Base-by-base conservation (phyloP, 2,113 vertebrate genomes). In the Silurus glanis region DNA sequence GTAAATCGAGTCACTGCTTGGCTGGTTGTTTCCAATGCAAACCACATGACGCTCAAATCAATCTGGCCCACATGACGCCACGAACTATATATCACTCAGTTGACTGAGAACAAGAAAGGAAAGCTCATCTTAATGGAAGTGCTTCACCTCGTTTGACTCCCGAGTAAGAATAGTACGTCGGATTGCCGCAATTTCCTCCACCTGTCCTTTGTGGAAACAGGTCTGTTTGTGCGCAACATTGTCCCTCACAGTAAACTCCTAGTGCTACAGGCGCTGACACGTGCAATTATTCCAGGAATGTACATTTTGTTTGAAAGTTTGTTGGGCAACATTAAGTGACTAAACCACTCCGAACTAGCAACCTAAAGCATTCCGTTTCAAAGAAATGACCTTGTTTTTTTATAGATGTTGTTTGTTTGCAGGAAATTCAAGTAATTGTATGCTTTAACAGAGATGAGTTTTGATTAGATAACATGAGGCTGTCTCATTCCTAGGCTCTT, bases 241-340 rank as follows among this genome's bases (percentile, higher is more conserved):
- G 14, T 59, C n/a, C 75, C 62, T 85, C 55, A 55, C 80, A 45
- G 51, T 83, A 75, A 47, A 79, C 81, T 87, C 78, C 64, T 23
- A 58, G 80, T 83, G 55, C 58, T 59, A 82, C 82, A 28, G 17
- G 90, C 86, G 85, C 86, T 74, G 88, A 87, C 91, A 90, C 85
- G 89, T 90, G 79, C 45, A 85, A 87, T 55, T 62, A 78, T 89
- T 45, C 64, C 62, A 90, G 87, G 83, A 91, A 91, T 90, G 87
- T 55, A 74, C 78, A 28, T 87, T 86, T 76, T 86, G 64, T 67
- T 82, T 87, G 71, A 80, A 83, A 66, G 28, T 79, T 83, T 51
- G 62, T 76, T 71, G 72, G 9, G 49, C 55, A 62, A 72, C 61
- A 61, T 23, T 28, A 72, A 62, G 69, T 84, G 82, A 84, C 58